Conservation (phyloP, 2,797 vertebrate genomes). For the Natrix natrix region DNA sequence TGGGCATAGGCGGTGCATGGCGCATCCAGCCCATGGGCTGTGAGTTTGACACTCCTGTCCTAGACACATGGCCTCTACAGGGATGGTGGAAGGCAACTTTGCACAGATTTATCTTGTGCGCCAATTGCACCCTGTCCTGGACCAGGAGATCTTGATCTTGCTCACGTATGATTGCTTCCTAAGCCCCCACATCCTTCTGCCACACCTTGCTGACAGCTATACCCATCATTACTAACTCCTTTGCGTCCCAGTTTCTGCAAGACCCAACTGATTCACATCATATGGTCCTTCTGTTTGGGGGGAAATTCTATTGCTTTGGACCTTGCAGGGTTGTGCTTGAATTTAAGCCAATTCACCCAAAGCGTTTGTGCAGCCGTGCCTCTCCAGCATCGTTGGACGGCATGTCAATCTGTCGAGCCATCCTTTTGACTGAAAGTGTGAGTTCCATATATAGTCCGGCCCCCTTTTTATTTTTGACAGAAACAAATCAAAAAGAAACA, state of each 20-base stretch:
- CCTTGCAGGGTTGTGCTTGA: neutral
- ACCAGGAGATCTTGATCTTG: neutral
- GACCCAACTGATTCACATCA: neutral
- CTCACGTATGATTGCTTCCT: neutral
- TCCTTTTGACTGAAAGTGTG: constrained; percentile 60
- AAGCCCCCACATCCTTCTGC: neutral
- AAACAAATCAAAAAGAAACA: constrained; percentile 62
- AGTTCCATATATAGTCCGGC: constrained; percentile 63
- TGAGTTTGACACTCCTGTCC: neutral
- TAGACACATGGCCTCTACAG: neutral
- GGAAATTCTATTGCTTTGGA: neutral
- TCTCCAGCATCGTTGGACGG: constrained; percentile 2
- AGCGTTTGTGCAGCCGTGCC: neutral
- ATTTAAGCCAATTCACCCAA: neutral
- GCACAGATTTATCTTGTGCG: neutral
- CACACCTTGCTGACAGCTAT: neutral
- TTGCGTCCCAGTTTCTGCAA: neutral
- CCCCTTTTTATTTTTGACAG: constrained; percentile 66
- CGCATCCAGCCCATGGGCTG: rapidly evolving
- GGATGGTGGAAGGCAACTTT: neutral
- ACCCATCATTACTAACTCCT: neutral
- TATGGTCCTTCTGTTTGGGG: neutral
- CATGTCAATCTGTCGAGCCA: constrained; percentile 41
- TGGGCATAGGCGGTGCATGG: neutral
- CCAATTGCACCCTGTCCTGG: neutral